phyloP scores from a whole-genome alignment of 2,888 invertebrate species.

The Mesorhabditis belari region DNA sequence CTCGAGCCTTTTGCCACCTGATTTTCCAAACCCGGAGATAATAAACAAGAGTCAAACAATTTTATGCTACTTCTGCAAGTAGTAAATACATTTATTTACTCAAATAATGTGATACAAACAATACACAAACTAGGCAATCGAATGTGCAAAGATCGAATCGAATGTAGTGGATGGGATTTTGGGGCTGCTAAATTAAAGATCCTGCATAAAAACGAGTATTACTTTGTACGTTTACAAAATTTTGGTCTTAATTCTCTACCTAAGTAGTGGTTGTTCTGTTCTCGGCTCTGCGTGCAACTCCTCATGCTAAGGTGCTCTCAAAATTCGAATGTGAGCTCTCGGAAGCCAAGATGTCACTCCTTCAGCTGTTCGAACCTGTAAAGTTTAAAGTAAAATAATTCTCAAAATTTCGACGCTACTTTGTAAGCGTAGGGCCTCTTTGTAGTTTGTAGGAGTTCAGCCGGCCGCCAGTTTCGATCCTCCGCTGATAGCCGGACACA shows the following conservation, averaged over 20 bases:
- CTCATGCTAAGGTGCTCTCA: conserved; percentile 92
- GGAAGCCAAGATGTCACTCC: conserved; percentile 63
- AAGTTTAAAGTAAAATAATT: background rate
- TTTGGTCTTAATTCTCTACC: too few species aligned
- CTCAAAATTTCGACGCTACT: background rate
- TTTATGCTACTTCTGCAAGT: too few species aligned
- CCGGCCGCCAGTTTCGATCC: background rate
- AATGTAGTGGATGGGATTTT: background rate
- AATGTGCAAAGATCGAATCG: too few species aligned
- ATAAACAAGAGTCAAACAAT: too few species aligned
- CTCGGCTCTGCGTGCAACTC: conserved; percentile 62
- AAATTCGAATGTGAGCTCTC: conserved; percentile 78
- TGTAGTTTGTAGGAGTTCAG: background rate
- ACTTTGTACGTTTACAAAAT: too few species aligned
- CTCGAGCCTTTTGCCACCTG: too few species aligned
- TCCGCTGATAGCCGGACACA: too few species aligned
- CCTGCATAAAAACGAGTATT: too few species aligned
- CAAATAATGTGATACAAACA: too few species aligned
- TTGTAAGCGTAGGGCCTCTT: background rate
- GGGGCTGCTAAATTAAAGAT: background rate
- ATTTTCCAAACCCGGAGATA: too few species aligned
- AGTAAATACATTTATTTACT: too few species aligned
- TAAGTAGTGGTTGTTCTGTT: background rate
- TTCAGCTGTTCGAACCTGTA: conserved; percentile 11
- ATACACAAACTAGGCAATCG: too few species aligned